Percentiles rank a stretch among this genome's conserved stretches.
Conservation (phyloP, 2,113 vertebrate species). For the Sialia sialis region DNA sequence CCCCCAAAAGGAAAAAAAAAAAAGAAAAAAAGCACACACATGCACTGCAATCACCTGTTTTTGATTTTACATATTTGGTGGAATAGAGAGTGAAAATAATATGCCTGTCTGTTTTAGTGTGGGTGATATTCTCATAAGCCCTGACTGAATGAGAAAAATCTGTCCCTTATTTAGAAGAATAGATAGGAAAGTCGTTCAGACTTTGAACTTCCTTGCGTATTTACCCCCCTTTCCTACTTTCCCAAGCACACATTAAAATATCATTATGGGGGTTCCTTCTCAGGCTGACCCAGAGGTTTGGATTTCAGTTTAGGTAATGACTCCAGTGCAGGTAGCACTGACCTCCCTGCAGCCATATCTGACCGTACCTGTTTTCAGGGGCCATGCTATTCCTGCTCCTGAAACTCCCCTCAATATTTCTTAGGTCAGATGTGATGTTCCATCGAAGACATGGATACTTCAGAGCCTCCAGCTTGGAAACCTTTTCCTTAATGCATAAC, state of each 20-base stretch:
- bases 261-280: neutral
- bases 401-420: neutral
- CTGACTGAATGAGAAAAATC: constrained; percentile 48
- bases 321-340: neutral
- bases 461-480: neutral
- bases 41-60: constrained; percentile 72
- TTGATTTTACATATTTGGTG: constrained; percentile 66
- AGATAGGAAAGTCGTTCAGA: neutral
- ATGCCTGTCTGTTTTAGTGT: constrained; percentile 39
- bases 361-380: neutral
- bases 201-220: neutral
- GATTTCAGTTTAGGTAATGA: neutral
- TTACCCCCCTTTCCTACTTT: neutral
- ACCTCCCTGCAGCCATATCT: neutral
- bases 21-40: neutral
- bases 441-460: neutral
- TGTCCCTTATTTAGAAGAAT: constrained; percentile 28
- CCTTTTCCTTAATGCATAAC: neutral
- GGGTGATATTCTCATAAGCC: constrained; percentile 67
- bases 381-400: neutral
- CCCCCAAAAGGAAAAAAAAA: neutral
- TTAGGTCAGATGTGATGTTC: neutral
- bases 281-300: neutral
- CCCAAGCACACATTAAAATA: neutral
- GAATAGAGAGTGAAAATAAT: constrained; percentile 45